Evolutionary conservation across 2,888 invertebrate genomes (phyloP), one percentile per base, ranked within the genome.

Genomic region (Lacanobia wlatinum): DNA sequence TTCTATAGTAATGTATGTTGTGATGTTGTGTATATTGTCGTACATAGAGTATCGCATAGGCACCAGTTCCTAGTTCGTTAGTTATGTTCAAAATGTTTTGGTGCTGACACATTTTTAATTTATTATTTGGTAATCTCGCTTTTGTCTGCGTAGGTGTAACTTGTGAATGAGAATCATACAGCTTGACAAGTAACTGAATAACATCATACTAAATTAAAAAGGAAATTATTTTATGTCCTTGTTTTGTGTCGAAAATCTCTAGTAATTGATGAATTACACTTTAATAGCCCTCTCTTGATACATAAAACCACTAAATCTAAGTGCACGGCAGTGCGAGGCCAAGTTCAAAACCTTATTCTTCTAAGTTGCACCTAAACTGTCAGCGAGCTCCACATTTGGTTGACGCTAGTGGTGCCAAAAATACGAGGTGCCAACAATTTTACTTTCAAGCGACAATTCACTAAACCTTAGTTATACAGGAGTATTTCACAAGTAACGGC

Each of bases 391-490:
- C 58, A 69, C 63, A 23, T 90, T 92, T 88, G 88, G 90, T 89
- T 76, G 87, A 84, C 87, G 92, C 91, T 93, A 92, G 92, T 88
- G 95, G 94, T 95, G 95, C 95, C 95, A 95, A 95, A 94, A 88
- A 90, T 88, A 84, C 48, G 86, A 92, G 95, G 95, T 95, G 95
- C 94, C 95, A 95, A 95, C 84, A 79, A 87, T 87, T 84, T 80
- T 75, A 77, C 59, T 58, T 83, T 79, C 70, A 77, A 78, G 73
- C 70, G 34, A 73, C 70, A 76, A 66, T 65, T 79, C 60, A 70
- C 67, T 66, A 69, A 73, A 61, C 59, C 48, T 70, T 56, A 74
- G 69, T 75, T 73, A 59, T 71, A 48, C 69, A 70, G 60, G 28
- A 63, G 46, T 78, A 59, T 73, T 73, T 66, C 60, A 73, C 74